Conservation (phyloP, 2,888 invertebrate species). For the Dendrolimus pini region DNA sequence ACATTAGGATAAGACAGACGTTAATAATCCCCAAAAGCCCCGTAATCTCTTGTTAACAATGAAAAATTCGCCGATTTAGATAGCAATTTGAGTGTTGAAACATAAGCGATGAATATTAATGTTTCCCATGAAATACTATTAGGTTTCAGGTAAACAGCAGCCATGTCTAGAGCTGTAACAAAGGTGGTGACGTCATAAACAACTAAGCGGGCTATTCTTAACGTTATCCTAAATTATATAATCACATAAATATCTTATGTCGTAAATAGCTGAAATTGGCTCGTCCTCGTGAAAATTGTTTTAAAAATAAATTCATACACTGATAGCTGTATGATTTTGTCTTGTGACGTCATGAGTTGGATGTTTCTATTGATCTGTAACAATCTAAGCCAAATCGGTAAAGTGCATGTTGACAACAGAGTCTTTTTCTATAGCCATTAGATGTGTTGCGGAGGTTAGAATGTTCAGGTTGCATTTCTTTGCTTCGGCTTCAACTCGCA, state of each 20-base stretch:
- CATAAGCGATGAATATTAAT: neutral
- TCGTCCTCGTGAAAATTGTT: conserved; percentile 12
- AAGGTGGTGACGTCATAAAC: conserved; percentile 6
- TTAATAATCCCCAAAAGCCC: neutral
- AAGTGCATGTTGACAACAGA: no score
- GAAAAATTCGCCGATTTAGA: neutral
- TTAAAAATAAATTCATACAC: neutral
- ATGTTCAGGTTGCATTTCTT: no score
- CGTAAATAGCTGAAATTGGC: conserved; percentile 24
- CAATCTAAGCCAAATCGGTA: no score
- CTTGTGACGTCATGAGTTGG: neutral
- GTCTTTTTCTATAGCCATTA: no score
- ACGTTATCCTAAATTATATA: conserved; percentile 3
- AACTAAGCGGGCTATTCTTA: conserved; percentile 12
- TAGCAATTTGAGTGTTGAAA: neutral
- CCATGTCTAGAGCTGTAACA: neutral
- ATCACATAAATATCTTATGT: conserved; percentile 1
- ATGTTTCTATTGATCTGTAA: no score
- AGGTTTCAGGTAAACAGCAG: neutral
- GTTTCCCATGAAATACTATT: neutral
- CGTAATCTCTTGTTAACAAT: neutral
- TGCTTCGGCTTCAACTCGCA: no score
- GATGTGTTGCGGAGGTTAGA: no score
- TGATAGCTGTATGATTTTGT: neutral
- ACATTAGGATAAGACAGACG: neutral